Evolutionary conservation across 2,888 invertebrate species (phyloP), one percentile per base, ranked within the genome.

Genomic region (Stenodera caucasica): DNA sequence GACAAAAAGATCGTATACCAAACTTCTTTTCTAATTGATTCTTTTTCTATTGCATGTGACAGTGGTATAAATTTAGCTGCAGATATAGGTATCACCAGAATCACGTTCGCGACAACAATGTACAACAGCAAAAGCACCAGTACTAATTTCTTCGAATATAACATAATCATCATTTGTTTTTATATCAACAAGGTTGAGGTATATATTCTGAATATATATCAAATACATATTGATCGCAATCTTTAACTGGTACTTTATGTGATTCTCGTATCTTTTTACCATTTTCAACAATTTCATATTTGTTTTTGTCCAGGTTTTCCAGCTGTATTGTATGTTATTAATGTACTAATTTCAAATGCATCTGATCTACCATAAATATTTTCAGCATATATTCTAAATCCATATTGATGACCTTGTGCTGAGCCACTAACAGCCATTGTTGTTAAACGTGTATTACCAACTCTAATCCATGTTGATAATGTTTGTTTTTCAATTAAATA

Each of bases 121-220:
- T 0, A 99, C 99, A 12, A 99, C 98, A 60, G 99, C 99, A 81
- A 99, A 99, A 1, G 99, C 98, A 60, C 99, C 99, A n/a, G n/a
- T n/a, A n/a, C n/a, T n/a, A n/a, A n/a, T 96, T 85, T n/a, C n/a
- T n/a, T n/a, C n/a, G n/a, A n/a, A n/a, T n/a, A n/a, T n/a, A n/a
- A n/a, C n/a, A n/a, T n/a, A n/a, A n/a, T 99, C 99, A 83, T 99
- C 99, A 98, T 77, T 93, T 94, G 78, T 99, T 99, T n/a, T n/a
- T n/a, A n/a, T n/a, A n/a, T n/a, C n/a, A n/a, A n/a, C n/a, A n/a
- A n/a, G n/a, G n/a, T n/a, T n/a, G n/a, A n/a, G n/a, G n/a, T n/a
- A n/a, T n/a, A n/a, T n/a, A n/a, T n/a, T n/a, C n/a, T n/a, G n/a
- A n/a, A n/a, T n/a, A n/a, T n/a, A n/a, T n/a, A n/a, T n/a, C n/a